phyloP scores from a whole-genome alignment of 2,888 invertebrate species.

The Diplolepis rosae region DNA sequence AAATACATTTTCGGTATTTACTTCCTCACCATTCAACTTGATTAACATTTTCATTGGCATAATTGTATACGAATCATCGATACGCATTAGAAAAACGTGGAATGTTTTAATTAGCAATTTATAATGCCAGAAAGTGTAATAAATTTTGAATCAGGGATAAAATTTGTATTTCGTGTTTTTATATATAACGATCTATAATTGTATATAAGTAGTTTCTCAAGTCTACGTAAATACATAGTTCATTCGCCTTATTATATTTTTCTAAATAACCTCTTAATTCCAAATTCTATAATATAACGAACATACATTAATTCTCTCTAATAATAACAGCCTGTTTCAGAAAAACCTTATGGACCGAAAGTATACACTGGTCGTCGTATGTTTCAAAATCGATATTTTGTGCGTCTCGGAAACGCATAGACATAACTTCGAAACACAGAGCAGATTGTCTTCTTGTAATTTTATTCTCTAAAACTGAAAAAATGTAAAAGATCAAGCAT shows the following conservation, averaged over 20 bases:
- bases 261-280: background rate
- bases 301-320: background rate
- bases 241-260: background rate
- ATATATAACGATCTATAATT: slow-evolving; percentile 4
- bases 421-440: background rate
- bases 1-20: slow-evolving; percentile 7
- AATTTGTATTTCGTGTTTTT: background rate
- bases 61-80: background rate
- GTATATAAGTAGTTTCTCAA: background rate
- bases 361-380: background rate
- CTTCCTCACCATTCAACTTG: background rate
- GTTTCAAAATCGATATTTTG: background rate
- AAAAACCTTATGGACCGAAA: background rate
- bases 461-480: background rate
- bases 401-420: background rate
- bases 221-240: background rate
- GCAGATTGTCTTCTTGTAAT: background rate
- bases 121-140: background rate
- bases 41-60: background rate
- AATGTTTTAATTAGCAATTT: slow-evolving; percentile 7
- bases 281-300: background rate
- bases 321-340: background rate
- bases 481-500: no score
- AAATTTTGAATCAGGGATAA: background rate
- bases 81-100: slow-evolving; percentile 5